Conservation (phyloP, 1,140 invertebrate genomes). For the Mactra quadrangularis region DNA sequence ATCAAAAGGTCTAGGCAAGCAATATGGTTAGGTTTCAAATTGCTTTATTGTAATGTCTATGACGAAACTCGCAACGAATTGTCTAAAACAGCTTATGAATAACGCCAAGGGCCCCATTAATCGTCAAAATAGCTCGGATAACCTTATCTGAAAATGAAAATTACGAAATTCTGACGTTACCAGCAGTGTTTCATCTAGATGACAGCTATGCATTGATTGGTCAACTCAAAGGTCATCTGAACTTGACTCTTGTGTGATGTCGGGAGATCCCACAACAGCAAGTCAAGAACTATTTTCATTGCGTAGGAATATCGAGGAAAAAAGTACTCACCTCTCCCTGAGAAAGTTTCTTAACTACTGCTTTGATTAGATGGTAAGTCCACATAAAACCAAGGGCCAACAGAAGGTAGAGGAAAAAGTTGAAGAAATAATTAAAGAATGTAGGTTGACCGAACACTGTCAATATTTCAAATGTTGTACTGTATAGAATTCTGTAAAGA, state of each 20-base stretch:
- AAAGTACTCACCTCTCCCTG: constrained; percentile 53
- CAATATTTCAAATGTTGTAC: constrained; percentile 34
- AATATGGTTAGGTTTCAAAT: not conserved
- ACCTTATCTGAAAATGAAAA: no score
- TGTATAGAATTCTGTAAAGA: constrained; percentile 40
- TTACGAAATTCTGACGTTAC: no score
- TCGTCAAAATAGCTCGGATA: no score
- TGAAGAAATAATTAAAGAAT: constrained; percentile 36
- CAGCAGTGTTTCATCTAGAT: no score
- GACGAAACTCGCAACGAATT: not conserved
- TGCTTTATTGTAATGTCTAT: not conserved
- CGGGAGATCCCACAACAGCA: no score
- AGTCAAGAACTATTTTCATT: no score
- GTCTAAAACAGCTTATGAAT: not conserved
- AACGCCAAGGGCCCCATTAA: no score
- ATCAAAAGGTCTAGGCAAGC: not conserved
- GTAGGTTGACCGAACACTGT: constrained; percentile 1
- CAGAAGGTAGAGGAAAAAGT: constrained; percentile 45
- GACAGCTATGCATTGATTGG: no score
- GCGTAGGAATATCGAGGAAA: no score
- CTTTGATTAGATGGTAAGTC: constrained; percentile 50
- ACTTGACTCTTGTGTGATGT: no score
- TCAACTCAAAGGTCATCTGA: no score
- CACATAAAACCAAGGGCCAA: constrained; percentile 52
- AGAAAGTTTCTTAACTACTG: constrained; percentile 42